Evolutionary conservation across 2,797 vertebrate genomes (phyloP).

Genomic region (Limnodromus scolopaceus): DNA sequence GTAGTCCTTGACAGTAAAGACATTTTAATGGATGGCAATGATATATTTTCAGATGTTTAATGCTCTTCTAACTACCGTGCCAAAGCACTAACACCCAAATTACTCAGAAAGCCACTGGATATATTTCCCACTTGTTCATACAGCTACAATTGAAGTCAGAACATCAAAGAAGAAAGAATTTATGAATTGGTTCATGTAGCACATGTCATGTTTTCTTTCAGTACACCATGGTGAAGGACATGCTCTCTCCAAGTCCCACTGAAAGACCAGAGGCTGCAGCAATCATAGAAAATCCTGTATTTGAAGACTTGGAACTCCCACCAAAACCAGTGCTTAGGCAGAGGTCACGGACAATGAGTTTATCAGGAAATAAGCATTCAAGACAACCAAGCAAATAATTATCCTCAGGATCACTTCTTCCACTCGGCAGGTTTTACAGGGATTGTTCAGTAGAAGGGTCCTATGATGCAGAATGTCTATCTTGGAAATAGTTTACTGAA

Average conservation of each 20-base stretch:
- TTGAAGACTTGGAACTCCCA: slow-evolving; percentile 92
- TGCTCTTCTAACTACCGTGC: neutral
- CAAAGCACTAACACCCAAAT: neutral
- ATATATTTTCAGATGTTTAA: neutral
- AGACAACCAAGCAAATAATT: slow-evolving; percentile 78
- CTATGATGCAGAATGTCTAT: slow-evolving; percentile 49
- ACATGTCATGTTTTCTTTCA: slow-evolving; percentile 33
- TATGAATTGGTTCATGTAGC: neutral
- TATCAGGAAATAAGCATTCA: slow-evolving; percentile 85
- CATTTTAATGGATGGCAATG: neutral
- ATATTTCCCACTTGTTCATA: neutral
- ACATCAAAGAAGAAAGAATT: neutral
- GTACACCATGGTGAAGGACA: slow-evolving; percentile 91
- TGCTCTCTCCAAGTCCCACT: slow-evolving; percentile 90
- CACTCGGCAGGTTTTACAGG: neutral
- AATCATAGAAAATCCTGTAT: slow-evolving; percentile 90
- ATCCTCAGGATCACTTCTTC: slow-evolving; percentile 57
- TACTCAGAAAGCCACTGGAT: neutral
- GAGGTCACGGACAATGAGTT: slow-evolving; percentile 93
- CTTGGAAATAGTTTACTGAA: slow-evolving; percentile 40
- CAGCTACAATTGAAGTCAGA: neutral
- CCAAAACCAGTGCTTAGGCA: slow-evolving; percentile 87
- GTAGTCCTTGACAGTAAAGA: neutral
- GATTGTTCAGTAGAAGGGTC: slow-evolving; percentile 55
- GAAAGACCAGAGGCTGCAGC: slow-evolving; percentile 91